Percentiles rank a stretch among this genome's conserved stretches.
Evolutionary conservation across 2,113 vertebrate genomes (phyloP).

Genomic region (Crypturellus undulatus): DNA sequence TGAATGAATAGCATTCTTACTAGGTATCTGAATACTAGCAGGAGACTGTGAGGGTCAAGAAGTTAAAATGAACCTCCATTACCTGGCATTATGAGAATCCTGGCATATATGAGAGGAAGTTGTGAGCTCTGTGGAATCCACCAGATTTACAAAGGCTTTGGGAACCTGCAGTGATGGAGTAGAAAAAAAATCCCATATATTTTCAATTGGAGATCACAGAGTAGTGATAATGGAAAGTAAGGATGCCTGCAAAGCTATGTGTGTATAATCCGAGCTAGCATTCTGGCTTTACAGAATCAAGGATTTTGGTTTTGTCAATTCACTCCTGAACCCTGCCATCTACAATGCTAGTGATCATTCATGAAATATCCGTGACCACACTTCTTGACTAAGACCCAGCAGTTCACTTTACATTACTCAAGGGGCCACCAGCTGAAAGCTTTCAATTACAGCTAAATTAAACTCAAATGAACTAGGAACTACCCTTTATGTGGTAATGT

Average conservation of each 20-base stretch:
- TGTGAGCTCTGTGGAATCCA: slow-evolving; percentile 70
- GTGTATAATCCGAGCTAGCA: not conserved
- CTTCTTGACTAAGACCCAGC: not conserved
- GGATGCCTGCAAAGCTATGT: rapidly evolving
- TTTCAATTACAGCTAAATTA: not conserved
- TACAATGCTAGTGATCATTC: not conserved
- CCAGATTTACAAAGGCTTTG: slow-evolving; percentile 77
- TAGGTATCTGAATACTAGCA: not conserved
- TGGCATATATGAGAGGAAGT: not conserved
- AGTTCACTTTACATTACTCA: not conserved
- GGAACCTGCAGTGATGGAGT: slow-evolving; percentile 72
- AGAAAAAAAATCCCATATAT: not conserved
- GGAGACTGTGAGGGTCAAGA: not conserved
- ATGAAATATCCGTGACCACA: not conserved
- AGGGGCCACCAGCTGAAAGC: not conserved
- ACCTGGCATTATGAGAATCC: slow-evolving; percentile 63
- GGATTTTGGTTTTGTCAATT: not conserved
- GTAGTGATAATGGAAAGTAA: not conserved
- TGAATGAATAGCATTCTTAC: not conserved
- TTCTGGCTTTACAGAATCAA: not conserved
- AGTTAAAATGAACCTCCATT: not conserved
- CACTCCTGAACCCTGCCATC: not conserved
- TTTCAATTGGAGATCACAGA: not conserved
- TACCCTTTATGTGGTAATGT: not conserved
- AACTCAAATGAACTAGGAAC: not conserved